Base-by-base conservation (phyloP, 1,140 invertebrate genomes). In the Lucilia sericata region DNA sequence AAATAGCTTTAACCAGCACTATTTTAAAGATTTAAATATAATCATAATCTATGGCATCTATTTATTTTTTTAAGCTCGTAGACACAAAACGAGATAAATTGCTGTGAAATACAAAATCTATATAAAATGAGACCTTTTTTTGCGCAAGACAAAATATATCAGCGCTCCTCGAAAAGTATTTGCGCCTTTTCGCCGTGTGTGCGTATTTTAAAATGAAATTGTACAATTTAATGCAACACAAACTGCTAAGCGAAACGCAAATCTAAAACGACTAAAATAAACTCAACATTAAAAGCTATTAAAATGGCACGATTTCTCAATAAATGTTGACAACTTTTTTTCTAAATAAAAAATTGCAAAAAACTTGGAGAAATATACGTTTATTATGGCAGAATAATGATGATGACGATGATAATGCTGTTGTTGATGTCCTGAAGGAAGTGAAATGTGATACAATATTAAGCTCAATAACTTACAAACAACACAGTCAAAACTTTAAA, bases 241-340 rank as follows among this genome's bases (percentile, higher is more conserved):
- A 70, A n/a, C 14, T 12, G 65, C n/a, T n/a, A n/a, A 60, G 5
- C 65, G 21, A 70, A 21, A 70, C 80, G 65, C 47, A 70, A 42
- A 42, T 82, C 36, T 82, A 82, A 19, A 70, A 19, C 19, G 19
- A 19, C 17, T 9, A 10, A 70, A 70, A 70, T 70, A 70, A 70
- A 70, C n/a, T 70, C 13, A 80, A 49, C 76, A 80, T 80, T 49
- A 80, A 30, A 80, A 88, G 88, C 88, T 88, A 89, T 89, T 89
- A 89, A 89, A 89, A 88, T 87, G 87, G 88, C 88, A 89, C 88
- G 88, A 89, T 88, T 89, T 89, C 88, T 89, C 88, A 89, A 89
- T 89, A 89, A 89, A 89, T 89, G 88, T 89, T 89, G 88, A 89
- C 88, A 89, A 88, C 88, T 80, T 80, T 80, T 80, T 25, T 80